Conservation (phyloP, 2,888 invertebrate genomes). For the Acrocyrtus sp. region DNA sequence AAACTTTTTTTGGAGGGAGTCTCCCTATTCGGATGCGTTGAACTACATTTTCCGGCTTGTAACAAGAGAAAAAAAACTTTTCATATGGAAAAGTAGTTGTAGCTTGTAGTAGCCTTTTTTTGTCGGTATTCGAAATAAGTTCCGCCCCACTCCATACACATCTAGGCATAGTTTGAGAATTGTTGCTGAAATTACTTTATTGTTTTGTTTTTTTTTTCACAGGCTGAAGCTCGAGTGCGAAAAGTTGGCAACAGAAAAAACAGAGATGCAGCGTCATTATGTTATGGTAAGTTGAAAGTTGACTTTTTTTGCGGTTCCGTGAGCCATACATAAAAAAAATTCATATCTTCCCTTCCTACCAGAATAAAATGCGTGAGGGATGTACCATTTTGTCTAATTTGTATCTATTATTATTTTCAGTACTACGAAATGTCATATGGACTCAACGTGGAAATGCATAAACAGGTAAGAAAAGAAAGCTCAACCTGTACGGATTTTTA, state of each 20-base stretch:
- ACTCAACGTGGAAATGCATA: constrained; percentile 95
- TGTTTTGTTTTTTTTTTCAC: constrained; percentile 66
- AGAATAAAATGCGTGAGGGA: background rate
- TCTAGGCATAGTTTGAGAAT: too few relatives aligned
- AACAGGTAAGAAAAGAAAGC: too few relatives aligned
- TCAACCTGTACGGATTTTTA: too few relatives aligned
- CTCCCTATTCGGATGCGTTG: background rate
- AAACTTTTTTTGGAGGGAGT: background rate
- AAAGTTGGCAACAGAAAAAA: constrained; percentile 96
- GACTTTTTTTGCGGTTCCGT: background rate
- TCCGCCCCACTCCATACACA: too few relatives aligned
- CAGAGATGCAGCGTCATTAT: constrained; percentile 98
- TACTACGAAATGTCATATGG: constrained; percentile 92
- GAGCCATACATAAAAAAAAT: background rate
- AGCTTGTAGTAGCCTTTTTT: too few relatives aligned
- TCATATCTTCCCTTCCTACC: too few relatives aligned
- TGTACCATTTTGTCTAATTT: constrained; percentile 8
- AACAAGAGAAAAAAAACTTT: too few relatives aligned
- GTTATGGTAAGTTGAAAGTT: constrained; percentile 83
- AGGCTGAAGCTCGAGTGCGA: constrained; percentile 98
- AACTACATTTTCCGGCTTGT: too few relatives aligned
- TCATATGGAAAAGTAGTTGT: too few relatives aligned
- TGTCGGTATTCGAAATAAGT: too few relatives aligned
- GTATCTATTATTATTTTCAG: constrained; percentile 29
- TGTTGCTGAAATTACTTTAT: too few relatives aligned